Evolutionary conservation across 2,797 vertebrate species (phyloP), one percentile per base, ranked within the genome.

Genomic region (Sebastes hopkinsi): DNA sequence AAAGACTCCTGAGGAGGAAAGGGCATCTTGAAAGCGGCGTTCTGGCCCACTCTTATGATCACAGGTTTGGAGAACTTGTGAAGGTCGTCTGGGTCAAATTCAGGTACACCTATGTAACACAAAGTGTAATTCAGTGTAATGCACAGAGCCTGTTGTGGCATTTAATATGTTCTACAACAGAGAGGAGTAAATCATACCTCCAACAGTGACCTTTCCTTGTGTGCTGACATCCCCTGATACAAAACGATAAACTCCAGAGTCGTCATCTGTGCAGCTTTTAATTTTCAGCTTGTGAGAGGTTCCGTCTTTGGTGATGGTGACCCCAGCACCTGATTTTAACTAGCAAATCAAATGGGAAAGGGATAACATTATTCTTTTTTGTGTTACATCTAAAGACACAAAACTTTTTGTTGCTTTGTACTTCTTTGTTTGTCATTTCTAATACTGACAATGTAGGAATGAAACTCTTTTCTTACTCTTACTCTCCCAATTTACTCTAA

Each of bases 1-100:
- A 96, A 56, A 8, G 95, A 95, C n/a, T 95, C 93, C 72, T 89
- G 94, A 18, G 95, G 93, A 58, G 93, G 60, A n/a, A 97, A 97
- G 4, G 94, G 95, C 86, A 97, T 95, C 90, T 95, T 97, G 85
- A 97, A 88, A 16, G 93, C 86, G 9, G 95, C 90, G 0, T 87
- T 95, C 85, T 97, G 95, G 70, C 97, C 96, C 0, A 94, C 96
- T 92, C 95, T 97, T 75, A 96, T 92, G 72, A 95, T 87, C 22
- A 95, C 93, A 2, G 96, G 95, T 67, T 96, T 95, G 32, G 86
- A 94, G 84, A 98, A 95, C 72, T 94, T 96, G 67, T 95, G 91
- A 30, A 94, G 80, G 58, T 96, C 92, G 8, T 96, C 94, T 2
- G 91, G 79, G 75, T 97, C 93, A 77, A 97, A 94, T 77, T 92